Evolutionary conservation across 2,113 vertebrate genomes (phyloP), one percentile per base, ranked within the genome.

Genomic region (Rhodinocichla rosea): DNA sequence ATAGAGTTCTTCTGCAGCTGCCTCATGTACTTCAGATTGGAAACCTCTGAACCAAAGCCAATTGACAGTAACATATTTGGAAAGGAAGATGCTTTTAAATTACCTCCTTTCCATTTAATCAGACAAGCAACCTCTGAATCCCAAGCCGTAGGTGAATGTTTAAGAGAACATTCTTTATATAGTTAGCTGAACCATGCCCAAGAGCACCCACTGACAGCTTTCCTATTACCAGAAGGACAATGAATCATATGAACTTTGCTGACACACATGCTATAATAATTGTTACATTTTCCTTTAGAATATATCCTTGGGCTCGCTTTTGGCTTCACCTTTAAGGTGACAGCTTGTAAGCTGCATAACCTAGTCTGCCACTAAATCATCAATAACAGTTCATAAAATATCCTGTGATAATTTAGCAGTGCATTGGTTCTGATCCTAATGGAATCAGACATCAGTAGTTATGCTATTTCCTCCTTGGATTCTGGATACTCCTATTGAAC

Each of bases 191-290:
- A 95, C 94, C 91, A 94, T 95, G 94, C 94, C 96, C 95, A 96
- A 96, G 94, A 94, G 95, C 94, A 4, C 96, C 92, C 89, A 96
- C 94, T 97, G 97, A 95, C 96, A 97, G 95, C 87, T 97, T 97
- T 97, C 94, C 95, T 97, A 96, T 97, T 97, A 96, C 94, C 95
- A 96, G 94, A 94, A 95, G 95, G 96, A 95, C 95, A 97, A 96
- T 97, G 97, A 96, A 97, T 97, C 97, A 97, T 89, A 55, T 95
- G 90, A 97, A 96, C 96, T 95, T 94, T 92, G 93, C 94, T 97
- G 96, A 97, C 97, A 97, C 93, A 75, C 85, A 63, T 89, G 89
- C 93, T 89, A 68, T 89, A 97, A 97, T 97, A 97, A 97, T 96
- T 96, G 96, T 96, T 97, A 94, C 91, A 96, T 97, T 97, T 97